Conservation (phyloP, 2,797 vertebrate genomes). For the Sebastiscus tertius region DNA sequence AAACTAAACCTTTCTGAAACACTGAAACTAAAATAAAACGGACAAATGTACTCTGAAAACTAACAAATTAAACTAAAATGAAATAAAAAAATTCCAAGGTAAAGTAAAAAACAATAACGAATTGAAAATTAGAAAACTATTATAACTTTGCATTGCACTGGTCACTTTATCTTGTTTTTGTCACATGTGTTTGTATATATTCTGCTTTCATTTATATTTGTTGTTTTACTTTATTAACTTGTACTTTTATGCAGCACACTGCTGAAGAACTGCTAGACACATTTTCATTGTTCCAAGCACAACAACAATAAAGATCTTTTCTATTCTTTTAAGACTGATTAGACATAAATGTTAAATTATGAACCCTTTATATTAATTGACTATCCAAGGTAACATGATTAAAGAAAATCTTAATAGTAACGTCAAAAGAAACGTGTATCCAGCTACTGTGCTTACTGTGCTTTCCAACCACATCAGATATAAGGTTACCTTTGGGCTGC, state of each 20-base stretch:
- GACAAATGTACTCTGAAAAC: too few species aligned
- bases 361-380: not conserved
- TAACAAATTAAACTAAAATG: too few species aligned
- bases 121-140: too few species aligned
- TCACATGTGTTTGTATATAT: not conserved
- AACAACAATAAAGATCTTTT: not conserved
- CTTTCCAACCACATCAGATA: conserved; percentile 45
- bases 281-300: too few species aligned
- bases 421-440: not conserved
- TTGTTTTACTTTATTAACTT: not conserved
- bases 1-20: too few species aligned
- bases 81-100: too few species aligned
- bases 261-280: too few species aligned
- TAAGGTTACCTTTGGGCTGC: conserved; percentile 49
- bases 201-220: not conserved
- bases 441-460: conserved; percentile 35
- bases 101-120: too few species aligned
- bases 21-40: too few species aligned
- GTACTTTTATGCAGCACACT: not conserved
- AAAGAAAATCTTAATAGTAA: not conserved
- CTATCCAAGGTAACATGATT: not conserved
- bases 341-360: not conserved
- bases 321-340: not conserved
- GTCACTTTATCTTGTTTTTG: too few species aligned
- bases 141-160: too few species aligned